phyloP scores from a whole-genome alignment of 2,113 vertebrate genomes.

The Oophaga pumilio region DNA sequence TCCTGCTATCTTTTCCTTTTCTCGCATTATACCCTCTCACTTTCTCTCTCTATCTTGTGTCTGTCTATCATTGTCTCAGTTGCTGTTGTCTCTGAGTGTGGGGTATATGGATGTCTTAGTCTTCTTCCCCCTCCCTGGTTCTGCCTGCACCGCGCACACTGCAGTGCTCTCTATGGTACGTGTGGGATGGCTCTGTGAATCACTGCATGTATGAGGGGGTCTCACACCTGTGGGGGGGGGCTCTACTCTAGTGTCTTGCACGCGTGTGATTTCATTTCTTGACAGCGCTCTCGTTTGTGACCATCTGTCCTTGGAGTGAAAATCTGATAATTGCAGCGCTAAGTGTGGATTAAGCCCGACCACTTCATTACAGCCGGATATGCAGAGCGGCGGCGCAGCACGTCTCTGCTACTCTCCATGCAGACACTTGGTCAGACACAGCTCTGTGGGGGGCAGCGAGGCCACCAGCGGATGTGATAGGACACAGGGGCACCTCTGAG shows the following conservation, averaged over 20 bases:
- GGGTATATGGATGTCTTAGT: background rate
- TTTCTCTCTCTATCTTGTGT: no score
- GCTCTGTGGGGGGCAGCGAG: background rate
- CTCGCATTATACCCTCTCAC: background rate
- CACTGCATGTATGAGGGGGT: background rate
- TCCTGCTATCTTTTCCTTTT: background rate
- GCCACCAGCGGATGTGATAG: background rate
- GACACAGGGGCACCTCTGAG: background rate
- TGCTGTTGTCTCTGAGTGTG: background rate
- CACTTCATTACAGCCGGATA: background rate
- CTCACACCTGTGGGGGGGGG: background rate
- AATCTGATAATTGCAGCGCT: background rate
- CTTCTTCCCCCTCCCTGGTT: background rate
- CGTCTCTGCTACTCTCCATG: background rate
- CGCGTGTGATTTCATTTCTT: background rate
- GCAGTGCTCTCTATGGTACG: background rate
- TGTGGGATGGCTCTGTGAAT: background rate
- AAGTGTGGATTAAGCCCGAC: constrained; percentile 19
- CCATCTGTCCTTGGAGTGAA: background rate
- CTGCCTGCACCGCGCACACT: background rate
- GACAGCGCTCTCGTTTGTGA: background rate
- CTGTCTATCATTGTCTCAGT: background rate
- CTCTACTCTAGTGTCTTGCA: background rate
- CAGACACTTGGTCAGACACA: background rate
- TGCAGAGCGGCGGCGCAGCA: background rate